Conservation (phyloP, 2,888 invertebrate genomes). For the Macrophya alboannulata region DNA sequence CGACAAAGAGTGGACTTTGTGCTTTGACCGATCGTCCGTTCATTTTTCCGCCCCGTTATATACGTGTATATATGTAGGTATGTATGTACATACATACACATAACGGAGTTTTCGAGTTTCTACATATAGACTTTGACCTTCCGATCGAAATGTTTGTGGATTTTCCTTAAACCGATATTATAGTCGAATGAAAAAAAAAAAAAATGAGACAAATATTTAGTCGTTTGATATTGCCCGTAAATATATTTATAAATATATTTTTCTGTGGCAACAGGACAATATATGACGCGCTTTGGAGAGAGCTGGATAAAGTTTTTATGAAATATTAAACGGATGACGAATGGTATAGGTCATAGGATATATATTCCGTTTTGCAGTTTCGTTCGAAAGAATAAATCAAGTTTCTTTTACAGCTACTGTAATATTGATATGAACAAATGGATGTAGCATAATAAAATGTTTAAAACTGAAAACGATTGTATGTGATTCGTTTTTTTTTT, state of each 20-base stretch:
- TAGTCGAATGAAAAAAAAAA: neutral
- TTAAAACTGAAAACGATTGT: neutral
- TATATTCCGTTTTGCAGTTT: neutral
- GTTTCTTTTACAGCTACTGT: neutral
- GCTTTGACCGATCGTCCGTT: conserved; percentile 31
- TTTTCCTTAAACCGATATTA: neutral
- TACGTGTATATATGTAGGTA: neutral
- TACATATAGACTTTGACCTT: conserved; percentile 19
- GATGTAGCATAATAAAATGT: neutral
- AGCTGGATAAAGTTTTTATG: neutral
- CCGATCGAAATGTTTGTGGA: neutral
- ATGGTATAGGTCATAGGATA: neutral
- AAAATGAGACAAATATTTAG: conserved; percentile 21
- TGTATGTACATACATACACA: too few species aligned
- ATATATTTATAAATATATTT: neutral
- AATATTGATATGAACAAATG: conserved; percentile 14
- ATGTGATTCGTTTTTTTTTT: neutral
- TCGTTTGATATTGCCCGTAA: neutral
- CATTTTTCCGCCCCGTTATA: conserved; percentile 11
- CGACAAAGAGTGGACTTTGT: conserved; percentile 39
- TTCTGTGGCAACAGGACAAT: neutral
- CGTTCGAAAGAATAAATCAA: neutral
- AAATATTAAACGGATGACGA: neutral
- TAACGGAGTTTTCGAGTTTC: neutral
- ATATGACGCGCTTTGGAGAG: neutral